These are phyloP conservation scores for Gambelia wislizenii DNA, from an alignment of 2,797 vertebrate genomes.

Conservation along the genomic window DNA sequence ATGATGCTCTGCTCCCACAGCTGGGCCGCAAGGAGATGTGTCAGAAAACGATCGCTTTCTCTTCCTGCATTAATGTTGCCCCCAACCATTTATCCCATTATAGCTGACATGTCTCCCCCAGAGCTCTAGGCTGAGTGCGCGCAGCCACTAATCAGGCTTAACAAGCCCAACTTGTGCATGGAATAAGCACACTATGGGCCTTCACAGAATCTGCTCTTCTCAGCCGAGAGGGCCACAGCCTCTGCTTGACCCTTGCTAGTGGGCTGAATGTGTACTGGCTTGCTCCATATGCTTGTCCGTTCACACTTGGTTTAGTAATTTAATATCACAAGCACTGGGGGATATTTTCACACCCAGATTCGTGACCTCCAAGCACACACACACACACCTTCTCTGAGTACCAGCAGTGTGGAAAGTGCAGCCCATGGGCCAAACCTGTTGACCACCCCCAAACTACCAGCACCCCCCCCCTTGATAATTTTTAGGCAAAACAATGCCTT, in stretches of 20 bases:
- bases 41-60: background rate
- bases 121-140: background rate
- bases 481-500: too few species aligned
- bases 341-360: background rate
- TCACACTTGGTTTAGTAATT: background rate
- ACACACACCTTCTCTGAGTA: background rate
- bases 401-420: background rate
- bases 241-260: background rate
- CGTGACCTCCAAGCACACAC: background rate
- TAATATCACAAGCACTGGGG: background rate
- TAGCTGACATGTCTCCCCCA: background rate
- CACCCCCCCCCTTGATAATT: too few species aligned
- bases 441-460: too few species aligned
- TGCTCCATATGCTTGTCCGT: background rate
- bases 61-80: background rate
- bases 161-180: background rate
- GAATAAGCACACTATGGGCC: background rate
- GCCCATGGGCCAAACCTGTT: too few species aligned
- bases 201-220: background rate
- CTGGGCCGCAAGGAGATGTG: fast-evolving
- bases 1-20: conserved; percentile 14
- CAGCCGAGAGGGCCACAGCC: background rate
- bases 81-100: background rate
- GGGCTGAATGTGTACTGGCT: background rate
- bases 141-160: background rate